Conservation (phyloP, 2,888 invertebrate genomes). For the Rhagophthalmus giganteus region DNA sequence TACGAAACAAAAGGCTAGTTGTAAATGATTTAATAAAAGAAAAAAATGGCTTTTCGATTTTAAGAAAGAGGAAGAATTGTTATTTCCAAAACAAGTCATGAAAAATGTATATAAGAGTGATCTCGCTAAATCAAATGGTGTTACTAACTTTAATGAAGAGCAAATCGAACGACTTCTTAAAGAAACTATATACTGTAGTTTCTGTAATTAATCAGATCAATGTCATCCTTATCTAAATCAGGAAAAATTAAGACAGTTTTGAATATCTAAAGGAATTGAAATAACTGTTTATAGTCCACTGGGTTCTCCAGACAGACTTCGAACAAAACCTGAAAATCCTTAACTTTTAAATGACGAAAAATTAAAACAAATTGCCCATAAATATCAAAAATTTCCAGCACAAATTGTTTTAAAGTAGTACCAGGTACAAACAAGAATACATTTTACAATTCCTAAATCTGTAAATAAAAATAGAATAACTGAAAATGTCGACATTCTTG, state of each 20-base stretch:
- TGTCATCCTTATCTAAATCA: conserved; percentile 81
- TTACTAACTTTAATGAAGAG: conserved; percentile 83
- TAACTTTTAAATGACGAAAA: conserved; percentile 73
- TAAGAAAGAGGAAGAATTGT: conserved; percentile 67
- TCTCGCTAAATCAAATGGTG: conserved; percentile 75
- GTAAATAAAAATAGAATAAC: conserved; percentile 70
- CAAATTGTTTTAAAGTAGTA: conserved; percentile 71
- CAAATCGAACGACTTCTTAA: conserved; percentile 73
- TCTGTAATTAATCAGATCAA: conserved; percentile 70
- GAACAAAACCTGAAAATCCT: conserved; percentile 74
- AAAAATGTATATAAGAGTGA: conserved; percentile 73
- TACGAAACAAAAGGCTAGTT: too few species aligned
- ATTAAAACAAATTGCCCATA: conserved; percentile 63
- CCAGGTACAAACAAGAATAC: conserved; percentile 67
- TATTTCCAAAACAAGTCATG: conserved; percentile 74
- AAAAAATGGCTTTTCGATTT: conserved; percentile 91
- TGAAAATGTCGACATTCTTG: conserved; percentile 72
- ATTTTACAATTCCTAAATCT: conserved; percentile 80
- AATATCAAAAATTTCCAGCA: conserved; percentile 69
- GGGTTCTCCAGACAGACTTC: conserved; percentile 81
- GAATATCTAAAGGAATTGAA: conserved; percentile 66
- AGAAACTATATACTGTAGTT: conserved; percentile 64
- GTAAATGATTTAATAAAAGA: too few species aligned
- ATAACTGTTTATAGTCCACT: conserved; percentile 84
- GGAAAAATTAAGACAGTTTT: conserved; percentile 67